Percentiles rank a stretch among this genome's conserved stretches.
Evolutionary conservation across 2,797 vertebrate species (phyloP).

Genomic region (Coluber constrictor): DNA sequence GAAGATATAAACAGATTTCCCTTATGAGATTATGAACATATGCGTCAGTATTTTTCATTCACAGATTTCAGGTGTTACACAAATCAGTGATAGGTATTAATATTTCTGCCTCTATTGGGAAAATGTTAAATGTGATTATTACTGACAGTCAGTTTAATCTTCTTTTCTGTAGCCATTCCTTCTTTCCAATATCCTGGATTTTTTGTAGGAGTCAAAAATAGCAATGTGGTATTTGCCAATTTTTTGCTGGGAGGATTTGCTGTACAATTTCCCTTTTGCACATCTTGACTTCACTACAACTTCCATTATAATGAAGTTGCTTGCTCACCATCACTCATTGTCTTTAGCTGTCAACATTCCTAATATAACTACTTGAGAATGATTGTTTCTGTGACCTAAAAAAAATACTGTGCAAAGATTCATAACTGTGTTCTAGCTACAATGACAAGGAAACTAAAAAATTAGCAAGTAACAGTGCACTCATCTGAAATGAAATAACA

Average conservation of each 20-base stretch:
- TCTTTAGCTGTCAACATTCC: not conserved
- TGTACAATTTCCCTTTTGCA: not conserved
- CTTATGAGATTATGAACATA: not conserved
- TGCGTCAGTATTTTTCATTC: not conserved
- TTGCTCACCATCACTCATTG: not conserved
- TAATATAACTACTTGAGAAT: not conserved
- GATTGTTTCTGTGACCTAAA: not conserved
- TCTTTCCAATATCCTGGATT: not conserved
- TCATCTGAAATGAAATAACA: not conserved
- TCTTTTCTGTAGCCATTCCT: not conserved
- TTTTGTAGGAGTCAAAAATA: not conserved
- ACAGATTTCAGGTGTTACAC: not conserved
- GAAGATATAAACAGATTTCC: not conserved
- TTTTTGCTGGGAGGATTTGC: not conserved
- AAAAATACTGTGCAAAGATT: not conserved
- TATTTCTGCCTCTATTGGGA: not conserved
- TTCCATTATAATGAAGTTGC: not conserved
- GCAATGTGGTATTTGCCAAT: no score
- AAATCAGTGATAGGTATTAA: not conserved
- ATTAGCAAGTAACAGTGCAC: not conserved
- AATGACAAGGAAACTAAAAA: not conserved
- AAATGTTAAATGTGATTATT: not conserved
- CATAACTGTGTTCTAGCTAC: not conserved
- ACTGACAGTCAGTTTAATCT: not conserved
- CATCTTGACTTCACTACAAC: not conserved